phyloP scores from a whole-genome alignment of 1,140 invertebrate genomes.

The Ceratitis capitata region DNA sequence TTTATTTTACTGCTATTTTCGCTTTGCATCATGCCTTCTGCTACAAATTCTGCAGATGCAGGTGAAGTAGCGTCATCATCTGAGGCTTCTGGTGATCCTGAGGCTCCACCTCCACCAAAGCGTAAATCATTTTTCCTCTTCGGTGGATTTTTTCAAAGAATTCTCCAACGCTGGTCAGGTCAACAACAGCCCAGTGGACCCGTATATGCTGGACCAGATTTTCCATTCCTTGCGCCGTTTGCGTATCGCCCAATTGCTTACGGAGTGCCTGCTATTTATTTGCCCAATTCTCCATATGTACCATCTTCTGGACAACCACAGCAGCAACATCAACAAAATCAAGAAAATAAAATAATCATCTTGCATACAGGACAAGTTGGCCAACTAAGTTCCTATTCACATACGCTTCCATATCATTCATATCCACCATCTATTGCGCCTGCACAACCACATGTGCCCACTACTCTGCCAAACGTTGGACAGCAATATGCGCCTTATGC shows the following conservation, averaged over 20 bases:
- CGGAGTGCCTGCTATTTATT: neutral
- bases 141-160: neutral
- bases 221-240: neutral
- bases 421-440: neutral
- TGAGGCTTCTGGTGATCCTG: neutral
- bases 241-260: neutral
- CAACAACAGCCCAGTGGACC: neutral
- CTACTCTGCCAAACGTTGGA: neutral
- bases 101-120: neutral
- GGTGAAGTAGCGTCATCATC: neutral
- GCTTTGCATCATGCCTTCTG: neutral
- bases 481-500: neutral
- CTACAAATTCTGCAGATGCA: neutral
- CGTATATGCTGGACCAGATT: neutral
- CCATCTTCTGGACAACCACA: neutral
- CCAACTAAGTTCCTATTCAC: neutral
- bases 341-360: neutral
- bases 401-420: neutral
- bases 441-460: neutral
- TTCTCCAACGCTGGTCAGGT: neutral
- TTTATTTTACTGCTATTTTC: neutral
- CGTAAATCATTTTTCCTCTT: slow-evolving; percentile 5
- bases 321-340: slow-evolving; percentile 12
- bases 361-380: neutral
- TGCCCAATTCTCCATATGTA: neutral